These are phyloP conservation scores for Diploptera punctata DNA, from an alignment of 2,888 invertebrate genomes.

Conservation along the genomic window DNA sequence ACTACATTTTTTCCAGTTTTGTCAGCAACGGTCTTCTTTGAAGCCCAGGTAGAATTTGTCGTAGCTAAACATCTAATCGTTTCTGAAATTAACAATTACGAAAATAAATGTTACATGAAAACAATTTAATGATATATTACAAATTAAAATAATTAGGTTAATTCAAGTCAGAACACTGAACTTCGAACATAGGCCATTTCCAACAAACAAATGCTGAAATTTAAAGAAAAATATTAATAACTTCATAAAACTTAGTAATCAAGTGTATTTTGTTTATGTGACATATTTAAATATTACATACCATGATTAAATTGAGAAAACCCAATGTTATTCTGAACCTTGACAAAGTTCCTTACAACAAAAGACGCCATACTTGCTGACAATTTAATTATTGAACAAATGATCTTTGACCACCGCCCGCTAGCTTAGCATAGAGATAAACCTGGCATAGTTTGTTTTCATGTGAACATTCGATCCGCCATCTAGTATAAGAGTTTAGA, in stretches of 20 bases:
- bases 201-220: background rate
- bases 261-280: background rate
- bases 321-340: background rate
- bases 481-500: no score
- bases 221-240: background rate
- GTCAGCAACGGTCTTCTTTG: constrained; percentile 51
- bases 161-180: no score
- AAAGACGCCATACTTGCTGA: constrained; percentile 7
- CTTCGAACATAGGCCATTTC: background rate
- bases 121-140: background rate
- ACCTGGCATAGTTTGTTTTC: no score
- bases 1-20: constrained; percentile 85
- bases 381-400: no score
- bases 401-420: no score
- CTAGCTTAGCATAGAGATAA: no score
- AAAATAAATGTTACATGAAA: background rate
- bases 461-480: no score
- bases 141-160: background rate
- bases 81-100: background rate
- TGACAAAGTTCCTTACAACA: background rate
- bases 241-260: background rate
- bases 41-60: background rate
- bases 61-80: constrained; percentile 23
- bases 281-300: background rate
- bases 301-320: constrained; percentile 9